phyloP scores from a whole-genome alignment of 2,888 invertebrate species.

The Drosophila meridionalis region DNA sequence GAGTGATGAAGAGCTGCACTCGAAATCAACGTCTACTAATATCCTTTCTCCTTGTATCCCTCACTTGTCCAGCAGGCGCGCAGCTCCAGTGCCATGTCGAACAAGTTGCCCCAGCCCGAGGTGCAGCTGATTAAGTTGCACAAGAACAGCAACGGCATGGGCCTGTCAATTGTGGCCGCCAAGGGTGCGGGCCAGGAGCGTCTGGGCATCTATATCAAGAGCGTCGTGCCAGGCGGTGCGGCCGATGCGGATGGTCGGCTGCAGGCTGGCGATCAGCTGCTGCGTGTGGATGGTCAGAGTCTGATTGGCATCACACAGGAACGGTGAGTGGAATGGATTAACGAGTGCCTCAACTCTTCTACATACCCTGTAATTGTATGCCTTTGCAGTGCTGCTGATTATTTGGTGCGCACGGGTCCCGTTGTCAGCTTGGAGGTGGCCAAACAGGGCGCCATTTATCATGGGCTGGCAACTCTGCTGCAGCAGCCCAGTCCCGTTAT shows the following conservation, averaged over 20 bases:
- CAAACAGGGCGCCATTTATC: constrained; percentile 98
- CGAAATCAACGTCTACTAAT: not conserved
- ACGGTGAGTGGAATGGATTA: constrained; percentile 85
- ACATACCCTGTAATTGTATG: not conserved
- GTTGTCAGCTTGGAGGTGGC: constrained; percentile 98
- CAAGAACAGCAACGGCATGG: constrained; percentile 98
- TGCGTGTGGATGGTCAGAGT: constrained; percentile 98
- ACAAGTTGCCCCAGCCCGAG: constrained; percentile 89
- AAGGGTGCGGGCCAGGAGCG: constrained; percentile 94
- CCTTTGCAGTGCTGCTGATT: constrained; percentile 95
- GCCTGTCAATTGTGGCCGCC: constrained; percentile 98
- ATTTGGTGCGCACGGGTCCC: constrained; percentile 96
- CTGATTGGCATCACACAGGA: constrained; percentile 94
- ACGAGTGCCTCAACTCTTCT: no score
- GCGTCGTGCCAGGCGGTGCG: constrained; percentile 97
- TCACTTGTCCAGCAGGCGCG: constrained; percentile 85
- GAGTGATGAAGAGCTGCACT: constrained; percentile 45
- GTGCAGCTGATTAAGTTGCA: constrained; percentile 94
- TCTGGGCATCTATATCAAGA: constrained; percentile 99
- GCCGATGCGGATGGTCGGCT: constrained; percentile 97
- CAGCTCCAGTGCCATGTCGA: constrained; percentile 89
- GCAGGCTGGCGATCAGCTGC: constrained; percentile 97
- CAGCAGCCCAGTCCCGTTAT: constrained; percentile 95
- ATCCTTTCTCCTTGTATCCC: not conserved
- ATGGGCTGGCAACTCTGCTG: constrained; percentile 96